A percentile compares a stretch with the other conserved stretches of the same genome.
These are phyloP conservation scores for Centropus unirufus DNA, from an alignment of 2,113 vertebrate species.

Conservation along the genomic window DNA sequence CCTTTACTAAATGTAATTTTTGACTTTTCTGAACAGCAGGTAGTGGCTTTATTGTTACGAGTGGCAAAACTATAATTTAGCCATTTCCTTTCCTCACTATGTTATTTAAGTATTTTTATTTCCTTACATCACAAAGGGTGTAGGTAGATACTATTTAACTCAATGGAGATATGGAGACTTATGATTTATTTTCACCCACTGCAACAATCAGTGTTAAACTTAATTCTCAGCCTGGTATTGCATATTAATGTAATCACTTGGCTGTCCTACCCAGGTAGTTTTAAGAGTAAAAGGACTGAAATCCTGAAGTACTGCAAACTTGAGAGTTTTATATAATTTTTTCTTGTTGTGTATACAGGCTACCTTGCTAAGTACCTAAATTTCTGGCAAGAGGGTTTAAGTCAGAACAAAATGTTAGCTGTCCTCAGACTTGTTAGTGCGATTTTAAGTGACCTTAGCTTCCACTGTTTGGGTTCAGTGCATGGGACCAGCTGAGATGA, in stretches of 20 bases:
- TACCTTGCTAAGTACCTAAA: background rate
- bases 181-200: background rate
- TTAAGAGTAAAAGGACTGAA: background rate
- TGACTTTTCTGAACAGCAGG: background rate
- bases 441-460: background rate
- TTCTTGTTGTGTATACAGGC: background rate
- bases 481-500: background rate
- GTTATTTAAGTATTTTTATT: background rate
- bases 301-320: background rate
- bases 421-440: background rate
- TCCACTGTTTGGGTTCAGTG: background rate
- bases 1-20: constrained; percentile 31
- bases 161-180: background rate
- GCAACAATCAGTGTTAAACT: background rate
- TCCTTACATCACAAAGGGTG: background rate
- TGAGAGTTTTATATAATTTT: background rate
- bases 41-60: constrained; percentile 9
- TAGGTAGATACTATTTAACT: background rate
- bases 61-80: constrained; percentile 8
- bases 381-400: background rate
- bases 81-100: background rate
- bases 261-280: background rate
- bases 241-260: background rate
- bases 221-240: background rate
- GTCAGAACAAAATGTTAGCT: background rate